A percentile compares a stretch with the other conserved stretches of the same genome.
Conservation (phyloP, 2,888 invertebrate genomes). For the Synergus umbraculus region DNA sequence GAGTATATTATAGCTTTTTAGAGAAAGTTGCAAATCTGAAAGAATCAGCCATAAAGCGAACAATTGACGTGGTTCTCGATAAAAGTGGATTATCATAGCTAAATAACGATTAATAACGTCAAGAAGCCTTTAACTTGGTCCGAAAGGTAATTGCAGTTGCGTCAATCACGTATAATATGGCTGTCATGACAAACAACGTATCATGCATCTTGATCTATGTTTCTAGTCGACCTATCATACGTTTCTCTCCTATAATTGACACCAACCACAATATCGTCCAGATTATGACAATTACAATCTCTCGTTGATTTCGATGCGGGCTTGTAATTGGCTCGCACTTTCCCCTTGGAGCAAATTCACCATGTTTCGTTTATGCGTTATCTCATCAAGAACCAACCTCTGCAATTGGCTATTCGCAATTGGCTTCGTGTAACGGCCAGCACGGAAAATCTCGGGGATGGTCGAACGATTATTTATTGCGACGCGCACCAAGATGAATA, state of each 20-base stretch:
- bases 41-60: slow-evolving; percentile 17
- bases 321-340: slow-evolving; percentile 53
- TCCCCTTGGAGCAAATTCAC: slow-evolving; percentile 16
- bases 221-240: slow-evolving; percentile 57
- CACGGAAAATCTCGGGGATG: slow-evolving; percentile 32
- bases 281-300: slow-evolving; percentile 70
- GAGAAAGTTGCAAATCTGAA: slow-evolving; percentile 19
- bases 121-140: slow-evolving; percentile 29
- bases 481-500: slow-evolving; percentile 32
- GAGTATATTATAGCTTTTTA: background rate
- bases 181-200: slow-evolving; percentile 46
- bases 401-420: slow-evolving; percentile 23
- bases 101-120: slow-evolving; percentile 35
- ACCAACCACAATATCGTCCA: slow-evolving; percentile 64
- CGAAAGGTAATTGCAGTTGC: slow-evolving; percentile 40
- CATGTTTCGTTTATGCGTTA: slow-evolving; percentile 22
- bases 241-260: slow-evolving; percentile 66
- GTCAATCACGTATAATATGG: slow-evolving; percentile 39
- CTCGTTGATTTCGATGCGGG: slow-evolving; percentile 51
- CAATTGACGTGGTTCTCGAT: slow-evolving; percentile 4
- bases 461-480: slow-evolving; percentile 41
- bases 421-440: slow-evolving; percentile 22
- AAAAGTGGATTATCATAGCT: slow-evolving; percentile 36
- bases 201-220: slow-evolving; percentile 44
- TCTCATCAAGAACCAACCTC: slow-evolving; percentile 29